Base-by-base conservation (phyloP, 2,113 vertebrate species). In the Candoia aspera region DNA sequence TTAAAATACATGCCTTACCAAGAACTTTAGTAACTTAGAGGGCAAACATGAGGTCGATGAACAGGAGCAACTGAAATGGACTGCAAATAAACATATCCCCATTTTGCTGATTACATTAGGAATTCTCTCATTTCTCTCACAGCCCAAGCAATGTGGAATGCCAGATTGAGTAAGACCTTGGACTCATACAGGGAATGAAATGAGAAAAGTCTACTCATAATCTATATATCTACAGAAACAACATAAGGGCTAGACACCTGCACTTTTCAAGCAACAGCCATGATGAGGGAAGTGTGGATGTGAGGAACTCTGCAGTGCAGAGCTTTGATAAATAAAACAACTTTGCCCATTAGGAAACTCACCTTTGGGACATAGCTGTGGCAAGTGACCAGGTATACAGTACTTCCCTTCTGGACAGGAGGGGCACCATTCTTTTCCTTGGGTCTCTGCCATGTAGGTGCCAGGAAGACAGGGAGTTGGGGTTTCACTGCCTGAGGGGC, bases 351-450 rank as follows among this genome's bases (percentile, higher is more conserved):
- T 37, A 57, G 58, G 5, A 0, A 10, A 95, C 98, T 97, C 93
- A 99, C 99, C 98, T 97, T 93, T 96, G 8, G 98, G 98, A 94
- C 99, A 99, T 0, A 97, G 97, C 87, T 91, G 96, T 17, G 98
- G 96, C 26, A 92, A 88, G 92, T 96, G 95, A 1, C 97, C 98
- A 88, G 97, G 95, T 37, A 97, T 93, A 96, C 99, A 99, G 95
- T 96, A 98, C 90, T 97, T 98, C 54, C 99, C 98, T 64, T 96
- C 95, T 21, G 98, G 96, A 95, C 99, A 99, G 13, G 96, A 24
- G 86, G 96, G 95, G 96, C 98, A 99, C 89, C 2, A 1, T 64
- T 97, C 93, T 87, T 97, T 92, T 11, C 97, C 97, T 0, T 93
- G 97, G 93, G 95, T 96, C 6, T 95, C 95, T 0, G 97, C 94